Base-by-base conservation (phyloP, 2,797 vertebrate genomes). In the Falco novaeseelandiae region DNA sequence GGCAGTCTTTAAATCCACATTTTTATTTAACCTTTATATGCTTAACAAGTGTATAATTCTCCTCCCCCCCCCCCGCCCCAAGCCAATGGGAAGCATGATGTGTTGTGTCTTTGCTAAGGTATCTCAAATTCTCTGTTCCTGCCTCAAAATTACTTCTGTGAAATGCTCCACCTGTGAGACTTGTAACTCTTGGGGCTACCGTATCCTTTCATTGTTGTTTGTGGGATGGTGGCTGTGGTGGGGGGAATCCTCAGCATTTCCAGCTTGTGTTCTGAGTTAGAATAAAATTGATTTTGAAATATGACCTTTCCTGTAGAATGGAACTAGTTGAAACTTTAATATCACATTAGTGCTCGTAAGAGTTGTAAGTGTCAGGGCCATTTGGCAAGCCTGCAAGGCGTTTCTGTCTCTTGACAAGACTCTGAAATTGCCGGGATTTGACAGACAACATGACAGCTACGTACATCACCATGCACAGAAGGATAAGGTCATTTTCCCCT, bases 21-120 rank as follows among this genome's bases (percentile, higher is more conserved):
- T 95, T 92, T 86, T 57, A 14, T 93, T 89, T 80, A 87, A 93
- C 89, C 82, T 96, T 91, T 92, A 54, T 59, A 3, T 83, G 84
- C 70, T 73, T 92, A 92, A 73, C 51, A 84, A 90, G 67, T 57
- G 57, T 81, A 52, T 85, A 66, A 80, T 91, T 90, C n/a, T 30
- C 21, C 5, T 25, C 20, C 40, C 18, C 14, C 25, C 23, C 7
- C 10, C 30, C 13, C 12, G 5, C 49, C 57, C 34, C 2, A 3
- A 52, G 55, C 77, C 4, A 13, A 34, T 2, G 6, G 61, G 52
- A 40, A 81, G 25, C 61, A 40, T 71, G 72, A 40, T 38, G 38
- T 80, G 71, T 74, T 87, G 15, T n/a, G 48, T 42, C 34, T 72
- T 69, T 62, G 36, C 49, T 20, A 4, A 49, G 10, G 15, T 78